A percentile compares a stretch with the other conserved stretches of the same genome.
Evolutionary conservation across 1,140 invertebrate species (phyloP).

Genomic region (Bicyclus anynana): DNA sequence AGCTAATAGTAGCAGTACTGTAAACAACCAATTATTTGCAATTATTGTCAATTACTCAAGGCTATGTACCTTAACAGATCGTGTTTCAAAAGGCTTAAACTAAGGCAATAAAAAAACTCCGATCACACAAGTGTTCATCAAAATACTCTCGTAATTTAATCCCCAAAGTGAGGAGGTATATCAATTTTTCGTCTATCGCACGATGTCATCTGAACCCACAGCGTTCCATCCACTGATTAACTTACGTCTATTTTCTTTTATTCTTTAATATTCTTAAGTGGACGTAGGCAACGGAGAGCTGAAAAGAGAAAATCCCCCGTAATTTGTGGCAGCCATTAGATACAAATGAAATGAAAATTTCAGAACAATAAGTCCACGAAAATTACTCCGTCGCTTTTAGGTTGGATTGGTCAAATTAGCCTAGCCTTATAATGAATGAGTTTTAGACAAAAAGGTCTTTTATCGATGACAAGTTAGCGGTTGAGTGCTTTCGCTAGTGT

Average conservation of each 20-base stretch:
- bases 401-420: constrained; percentile 12
- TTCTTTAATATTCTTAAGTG: constrained; percentile 38
- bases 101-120: background rate
- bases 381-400: constrained; percentile 18
- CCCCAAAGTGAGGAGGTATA: background rate
- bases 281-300: constrained; percentile 33
- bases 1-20: no score
- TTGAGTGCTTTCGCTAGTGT: no score
- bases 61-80: no score
- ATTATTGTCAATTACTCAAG: no score
- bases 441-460: background rate
- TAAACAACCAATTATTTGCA: no score
- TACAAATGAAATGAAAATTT: constrained; percentile 38
- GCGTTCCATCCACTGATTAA: constrained; percentile 17
- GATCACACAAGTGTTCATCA: background rate
- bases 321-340: constrained; percentile 31
- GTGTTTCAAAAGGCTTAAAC: no score
- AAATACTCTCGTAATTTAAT: constrained; percentile 1
- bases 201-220: constrained; percentile 10
- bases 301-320: constrained; percentile 28
- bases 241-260: constrained; percentile 25
- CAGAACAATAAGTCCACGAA: constrained; percentile 27
- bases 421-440: background rate
- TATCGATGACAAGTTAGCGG: background rate
- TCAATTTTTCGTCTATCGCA: constrained; percentile 13